Percentiles rank a stretch among this genome's conserved stretches.
These are phyloP conservation scores for Hydrophis major DNA, from an alignment of 2,797 vertebrate species.

Conservation along the genomic window DNA sequence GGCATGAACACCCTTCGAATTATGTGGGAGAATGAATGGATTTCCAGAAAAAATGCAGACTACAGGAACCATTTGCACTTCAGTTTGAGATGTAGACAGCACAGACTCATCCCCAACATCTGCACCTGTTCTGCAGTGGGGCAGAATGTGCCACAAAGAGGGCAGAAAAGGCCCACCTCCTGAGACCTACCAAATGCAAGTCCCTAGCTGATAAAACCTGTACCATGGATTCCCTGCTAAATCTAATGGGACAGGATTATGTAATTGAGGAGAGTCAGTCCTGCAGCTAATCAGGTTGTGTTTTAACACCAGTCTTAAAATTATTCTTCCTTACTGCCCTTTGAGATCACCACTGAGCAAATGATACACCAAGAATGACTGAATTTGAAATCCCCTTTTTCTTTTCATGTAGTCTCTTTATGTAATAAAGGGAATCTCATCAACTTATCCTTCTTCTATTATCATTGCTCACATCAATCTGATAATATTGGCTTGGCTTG, in stretches of 20 bases:
- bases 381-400: constrained; percentile 46
- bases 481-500: constrained; percentile 75
- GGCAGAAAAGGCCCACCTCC: neutral
- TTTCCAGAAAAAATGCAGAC: neutral
- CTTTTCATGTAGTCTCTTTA: constrained; percentile 59
- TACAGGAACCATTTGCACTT: neutral
- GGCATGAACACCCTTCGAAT: neutral
- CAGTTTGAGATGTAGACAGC: neutral
- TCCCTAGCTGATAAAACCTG: neutral
- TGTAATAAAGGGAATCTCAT: constrained; percentile 77
- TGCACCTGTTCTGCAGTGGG: neutral
- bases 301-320: constrained; percentile 31
- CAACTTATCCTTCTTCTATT: constrained; percentile 76
- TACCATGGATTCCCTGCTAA: neutral
- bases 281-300: constrained; percentile 18
- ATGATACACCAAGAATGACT: constrained; percentile 42
- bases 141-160: neutral
- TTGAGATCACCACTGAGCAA: constrained; percentile 25
- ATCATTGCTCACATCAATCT: constrained; percentile 77
- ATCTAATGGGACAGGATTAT: neutral
- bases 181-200: neutral
- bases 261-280: neutral
- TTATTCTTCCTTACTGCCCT: constrained; percentile 35
- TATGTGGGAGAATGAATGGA: neutral
- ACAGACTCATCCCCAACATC: neutral